Base-by-base conservation (phyloP, 2,888 invertebrate species). In the Volucella inanis region DNA sequence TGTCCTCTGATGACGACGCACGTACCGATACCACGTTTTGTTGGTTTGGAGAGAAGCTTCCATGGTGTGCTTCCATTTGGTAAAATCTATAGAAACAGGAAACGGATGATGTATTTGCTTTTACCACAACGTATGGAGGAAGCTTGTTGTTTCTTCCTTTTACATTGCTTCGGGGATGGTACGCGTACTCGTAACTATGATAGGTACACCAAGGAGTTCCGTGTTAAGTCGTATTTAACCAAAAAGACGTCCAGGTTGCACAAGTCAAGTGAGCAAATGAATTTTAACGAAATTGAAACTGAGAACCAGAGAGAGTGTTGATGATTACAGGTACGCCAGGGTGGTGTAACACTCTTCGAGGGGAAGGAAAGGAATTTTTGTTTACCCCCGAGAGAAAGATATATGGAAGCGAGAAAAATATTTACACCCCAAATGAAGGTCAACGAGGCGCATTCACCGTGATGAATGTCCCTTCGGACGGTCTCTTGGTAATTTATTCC, bases 141-240 rank as follows among this genome's bases (percentile, higher is more conserved):
- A 57, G 72, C 41, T 68, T 85, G 76, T 81, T 71, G 71, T 83
- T 67, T 62, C 50, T 10, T 54, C 70, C 59, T n/a, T 49, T 12
- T 3, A 1, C 47, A 15, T 12, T 9, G 18, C 3, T 3, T 31
- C 31, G 50, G 39, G 39, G 3, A 6, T 54, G 31, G n/a, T 22
- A 64, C 54, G 52, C 45, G 11, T 39, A 9, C 15, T 22, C 22
- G 31, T 31, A 22, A 3, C 3, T 2, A 22, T 3, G 1, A 22
- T 2, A 22, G 22, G 22, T 22, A 15, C 62, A 64, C 54, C 47
- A 68, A 67, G 67, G 62, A 54, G 70, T 71, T 76, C 68, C 85
- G 85, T 85, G 81, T 85, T 85, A 85, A 85, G 64, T 81, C 68
- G 81, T 85, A 85, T 85, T 85, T 85, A 85, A 76, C 85, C 81